Evolutionary conservation across 2,888 invertebrate species (phyloP).

Genomic region (Meandrusa payeni): DNA sequence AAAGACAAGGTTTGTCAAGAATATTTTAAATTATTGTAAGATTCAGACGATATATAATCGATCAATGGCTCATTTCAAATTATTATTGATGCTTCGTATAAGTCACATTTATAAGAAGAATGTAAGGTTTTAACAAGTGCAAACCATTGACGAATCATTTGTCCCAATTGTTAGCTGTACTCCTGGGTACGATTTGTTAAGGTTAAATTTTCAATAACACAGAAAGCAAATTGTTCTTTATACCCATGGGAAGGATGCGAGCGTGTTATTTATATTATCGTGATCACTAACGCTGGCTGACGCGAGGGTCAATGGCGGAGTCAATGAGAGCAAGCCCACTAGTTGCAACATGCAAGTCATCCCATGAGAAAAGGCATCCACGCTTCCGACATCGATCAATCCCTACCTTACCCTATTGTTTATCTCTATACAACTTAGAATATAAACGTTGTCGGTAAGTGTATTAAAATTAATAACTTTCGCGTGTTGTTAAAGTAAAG

Average conservation of each 20-base stretch:
- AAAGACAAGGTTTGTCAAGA: too few species aligned
- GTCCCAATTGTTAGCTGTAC: constrained; percentile 43
- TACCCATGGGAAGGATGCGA: constrained; percentile 63
- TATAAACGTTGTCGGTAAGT: constrained; percentile 5
- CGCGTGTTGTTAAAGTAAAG: constrained; percentile 20
- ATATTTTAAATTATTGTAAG: too few species aligned
- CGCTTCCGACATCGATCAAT: constrained; percentile 70
- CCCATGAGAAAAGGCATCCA: constrained; percentile 65
- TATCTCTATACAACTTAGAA: constrained; percentile 20
- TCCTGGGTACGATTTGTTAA: constrained; percentile 65
- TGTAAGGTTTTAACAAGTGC: too few species aligned
- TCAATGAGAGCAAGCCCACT: constrained; percentile 73
- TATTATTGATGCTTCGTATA: too few species aligned
- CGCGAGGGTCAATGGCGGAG: constrained; percentile 71
- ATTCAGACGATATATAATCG: too few species aligned
- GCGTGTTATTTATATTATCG: constrained; percentile 70
- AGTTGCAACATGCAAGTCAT: constrained; percentile 77
- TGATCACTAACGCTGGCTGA: constrained; percentile 55
- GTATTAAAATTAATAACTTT: constrained; percentile 20
- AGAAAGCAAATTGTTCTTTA: constrained; percentile 45
- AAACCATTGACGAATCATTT: constrained; percentile 44
- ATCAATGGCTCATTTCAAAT: too few species aligned
- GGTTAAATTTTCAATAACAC: constrained; percentile 46
- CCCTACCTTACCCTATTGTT: constrained; percentile 10
- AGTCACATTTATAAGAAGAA: too few species aligned